Percentiles rank a stretch among this genome's conserved stretches.
Evolutionary conservation across 2,888 invertebrate species (phyloP).

Genomic region (Dicyrtoma fusca): DNA sequence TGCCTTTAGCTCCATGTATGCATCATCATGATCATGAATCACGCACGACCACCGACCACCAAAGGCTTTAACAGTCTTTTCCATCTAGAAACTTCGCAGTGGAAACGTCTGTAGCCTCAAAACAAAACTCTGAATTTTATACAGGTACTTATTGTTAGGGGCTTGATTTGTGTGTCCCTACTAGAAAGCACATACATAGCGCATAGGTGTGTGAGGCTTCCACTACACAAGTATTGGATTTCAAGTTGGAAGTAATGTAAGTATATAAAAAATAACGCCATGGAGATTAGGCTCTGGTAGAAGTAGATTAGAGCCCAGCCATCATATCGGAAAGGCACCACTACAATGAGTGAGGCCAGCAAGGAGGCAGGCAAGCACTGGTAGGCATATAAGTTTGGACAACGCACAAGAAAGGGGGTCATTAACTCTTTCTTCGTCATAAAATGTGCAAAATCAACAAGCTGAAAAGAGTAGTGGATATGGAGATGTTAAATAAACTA

Average conservation of each 20-base stretch:
- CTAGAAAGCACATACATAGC: too few relatives aligned
- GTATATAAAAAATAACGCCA: too few relatives aligned
- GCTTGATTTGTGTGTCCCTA: too few relatives aligned
- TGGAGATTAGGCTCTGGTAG: too few relatives aligned
- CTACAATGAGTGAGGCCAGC: not conserved
- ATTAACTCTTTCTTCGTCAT: conserved; percentile 37
- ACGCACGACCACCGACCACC: not conserved
- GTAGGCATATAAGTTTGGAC: conserved; percentile 21
- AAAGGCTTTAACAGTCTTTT: too few relatives aligned
- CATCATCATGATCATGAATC: conserved; percentile 3
- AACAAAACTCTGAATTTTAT: too few relatives aligned
- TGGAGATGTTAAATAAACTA: conserved; percentile 23
- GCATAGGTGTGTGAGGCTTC: too few relatives aligned
- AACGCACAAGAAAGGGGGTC: conserved; percentile 44
- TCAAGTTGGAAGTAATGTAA: too few relatives aligned
- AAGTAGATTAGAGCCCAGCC: not conserved
- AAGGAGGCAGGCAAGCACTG: not conserved
- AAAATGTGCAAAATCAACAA: conserved; percentile 34
- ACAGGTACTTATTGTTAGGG: too few relatives aligned
- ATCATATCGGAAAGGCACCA: conserved; percentile 7
- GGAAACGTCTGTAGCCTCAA: too few relatives aligned
- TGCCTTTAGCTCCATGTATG: not conserved
- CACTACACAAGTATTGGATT: too few relatives aligned
- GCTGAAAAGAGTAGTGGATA: conserved; percentile 3
- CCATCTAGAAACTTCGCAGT: too few relatives aligned